Conservation (phyloP, 2,888 invertebrate genomes). For the Coleophora flavipennella region DNA sequence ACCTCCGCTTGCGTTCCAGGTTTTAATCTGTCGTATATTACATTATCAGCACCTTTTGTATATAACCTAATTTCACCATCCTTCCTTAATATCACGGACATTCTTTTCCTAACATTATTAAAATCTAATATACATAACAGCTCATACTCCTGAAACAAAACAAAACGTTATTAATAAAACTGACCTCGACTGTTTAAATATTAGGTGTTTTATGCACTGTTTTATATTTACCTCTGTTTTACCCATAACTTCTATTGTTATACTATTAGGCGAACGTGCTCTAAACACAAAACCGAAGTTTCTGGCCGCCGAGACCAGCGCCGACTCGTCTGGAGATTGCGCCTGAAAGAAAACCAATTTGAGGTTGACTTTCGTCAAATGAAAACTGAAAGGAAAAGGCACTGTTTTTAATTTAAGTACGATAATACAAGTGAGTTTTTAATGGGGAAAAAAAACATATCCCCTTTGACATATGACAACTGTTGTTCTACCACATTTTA, state of each 20-base stretch:
- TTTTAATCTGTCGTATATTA: conserved; percentile 94
- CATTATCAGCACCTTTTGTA: conserved; percentile 99
- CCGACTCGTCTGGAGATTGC: conserved; percentile 98
- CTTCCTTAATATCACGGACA: conserved; percentile 95
- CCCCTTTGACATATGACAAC: no score
- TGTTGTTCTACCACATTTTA: no score
- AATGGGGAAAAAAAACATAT: no score
- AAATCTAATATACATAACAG: conserved; percentile 98
- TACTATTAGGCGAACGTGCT: conserved; percentile 92
- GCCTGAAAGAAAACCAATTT: conserved; percentile 74
- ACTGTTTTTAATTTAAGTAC: no score
- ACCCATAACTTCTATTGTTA: conserved; percentile 91
- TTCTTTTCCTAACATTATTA: conserved; percentile 98
- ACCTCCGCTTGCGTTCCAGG: conserved; percentile 79
- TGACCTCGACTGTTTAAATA: no score
- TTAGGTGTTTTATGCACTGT: background rate
- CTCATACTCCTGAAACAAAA: conserved; percentile 85
- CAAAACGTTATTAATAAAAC: background rate
- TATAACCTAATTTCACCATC: conserved; percentile 89
- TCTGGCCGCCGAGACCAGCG: conserved; percentile 96
- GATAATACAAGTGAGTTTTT: no score
- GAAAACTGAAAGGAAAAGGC: no score
- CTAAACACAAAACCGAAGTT: conserved; percentile 99
- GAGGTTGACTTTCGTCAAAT: background rate
- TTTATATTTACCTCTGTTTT: conserved; percentile 74